These are phyloP conservation scores for Melanargia galathea DNA, from an alignment of 2,888 invertebrate species.

Conservation along the genomic window DNA sequence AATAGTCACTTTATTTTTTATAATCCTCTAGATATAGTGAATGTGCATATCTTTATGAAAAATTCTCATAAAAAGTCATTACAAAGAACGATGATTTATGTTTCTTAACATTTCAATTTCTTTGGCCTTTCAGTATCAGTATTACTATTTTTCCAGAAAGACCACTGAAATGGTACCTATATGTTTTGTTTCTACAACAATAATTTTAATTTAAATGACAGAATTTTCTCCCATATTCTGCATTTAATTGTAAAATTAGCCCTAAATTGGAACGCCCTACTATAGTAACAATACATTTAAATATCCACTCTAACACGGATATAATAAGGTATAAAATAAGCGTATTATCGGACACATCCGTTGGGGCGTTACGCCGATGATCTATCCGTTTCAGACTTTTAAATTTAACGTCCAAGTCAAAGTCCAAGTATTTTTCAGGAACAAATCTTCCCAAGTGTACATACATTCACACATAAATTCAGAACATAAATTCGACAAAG, in stretches of 20 bases:
- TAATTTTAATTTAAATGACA: background rate
- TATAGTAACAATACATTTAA: slow-evolving; percentile 61
- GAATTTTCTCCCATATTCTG: background rate
- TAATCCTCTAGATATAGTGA: too few relatives aligned
- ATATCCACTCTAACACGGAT: slow-evolving; percentile 74
- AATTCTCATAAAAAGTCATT: too few relatives aligned
- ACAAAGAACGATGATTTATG: too few relatives aligned
- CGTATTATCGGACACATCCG: slow-evolving; percentile 78
- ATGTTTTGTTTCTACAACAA: background rate
- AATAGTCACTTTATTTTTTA: too few relatives aligned
- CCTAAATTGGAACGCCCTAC: background rate
- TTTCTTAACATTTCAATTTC: too few relatives aligned
- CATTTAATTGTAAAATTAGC: background rate
- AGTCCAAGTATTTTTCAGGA: slow-evolving; percentile 45
- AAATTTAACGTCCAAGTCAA: slow-evolving; percentile 58
- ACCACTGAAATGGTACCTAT: background rate
- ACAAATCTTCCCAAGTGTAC: slow-evolving; percentile 19
- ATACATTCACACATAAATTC: too few relatives aligned
- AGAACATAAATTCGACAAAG: too few relatives aligned
- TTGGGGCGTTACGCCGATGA: slow-evolving; percentile 61
- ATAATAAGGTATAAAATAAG: slow-evolving; percentile 79
- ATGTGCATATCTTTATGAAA: too few relatives aligned
- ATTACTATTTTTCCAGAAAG: too few relatives aligned
- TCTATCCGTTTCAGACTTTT: slow-evolving; percentile 79
- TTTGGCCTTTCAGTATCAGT: too few relatives aligned